A percentile compares a stretch with the other conserved stretches of the same genome.
Evolutionary conservation across 2,113 vertebrate genomes (phyloP).

Genomic region (Potamarius usumacintae): DNA sequence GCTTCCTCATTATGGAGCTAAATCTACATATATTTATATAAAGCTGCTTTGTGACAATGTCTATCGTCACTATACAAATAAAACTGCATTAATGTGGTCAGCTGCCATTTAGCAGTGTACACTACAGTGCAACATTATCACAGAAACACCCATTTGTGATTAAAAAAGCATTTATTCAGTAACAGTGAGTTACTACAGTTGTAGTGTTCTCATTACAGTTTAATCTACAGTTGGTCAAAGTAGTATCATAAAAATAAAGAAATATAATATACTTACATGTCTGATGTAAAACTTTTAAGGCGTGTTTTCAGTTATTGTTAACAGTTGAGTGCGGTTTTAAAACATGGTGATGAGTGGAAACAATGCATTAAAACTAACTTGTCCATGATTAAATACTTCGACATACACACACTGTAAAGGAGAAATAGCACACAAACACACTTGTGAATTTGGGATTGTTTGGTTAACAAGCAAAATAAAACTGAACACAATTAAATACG

Average conservation of each 20-base stretch:
- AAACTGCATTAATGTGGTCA: neutral
- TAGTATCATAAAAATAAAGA: conserved; percentile 64
- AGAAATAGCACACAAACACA: conserved; percentile 55
- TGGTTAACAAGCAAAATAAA: conserved; percentile 46
- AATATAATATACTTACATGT: conserved; percentile 65
- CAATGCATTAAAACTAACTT: conserved; percentile 59
- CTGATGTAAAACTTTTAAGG: conserved; percentile 55
- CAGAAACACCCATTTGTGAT: conserved; percentile 55
- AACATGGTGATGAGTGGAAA: conserved; percentile 46
- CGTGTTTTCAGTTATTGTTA: conserved; percentile 54
- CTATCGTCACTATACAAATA: too few relatives aligned
- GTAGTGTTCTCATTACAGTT: conserved; percentile 69
- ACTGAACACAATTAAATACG: conserved; percentile 47
- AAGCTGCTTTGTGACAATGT: neutral
- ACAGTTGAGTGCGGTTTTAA: conserved; percentile 42
- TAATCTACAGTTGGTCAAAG: conserved; percentile 66
- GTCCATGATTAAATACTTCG: conserved; percentile 68
- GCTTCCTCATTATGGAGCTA: neutral
- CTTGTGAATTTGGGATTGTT: conserved; percentile 46
- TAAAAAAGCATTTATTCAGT: conserved; percentile 68
- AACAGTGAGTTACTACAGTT: conserved; percentile 69
- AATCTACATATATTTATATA: neutral
- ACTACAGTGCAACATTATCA: neutral
- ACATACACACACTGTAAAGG: conserved; percentile 33
- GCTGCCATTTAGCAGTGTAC: neutral